Percentiles rank a stretch among this genome's conserved stretches.
Evolutionary conservation across 2,113 vertebrate genomes (phyloP).

Genomic region (Gavia stellata): DNA sequence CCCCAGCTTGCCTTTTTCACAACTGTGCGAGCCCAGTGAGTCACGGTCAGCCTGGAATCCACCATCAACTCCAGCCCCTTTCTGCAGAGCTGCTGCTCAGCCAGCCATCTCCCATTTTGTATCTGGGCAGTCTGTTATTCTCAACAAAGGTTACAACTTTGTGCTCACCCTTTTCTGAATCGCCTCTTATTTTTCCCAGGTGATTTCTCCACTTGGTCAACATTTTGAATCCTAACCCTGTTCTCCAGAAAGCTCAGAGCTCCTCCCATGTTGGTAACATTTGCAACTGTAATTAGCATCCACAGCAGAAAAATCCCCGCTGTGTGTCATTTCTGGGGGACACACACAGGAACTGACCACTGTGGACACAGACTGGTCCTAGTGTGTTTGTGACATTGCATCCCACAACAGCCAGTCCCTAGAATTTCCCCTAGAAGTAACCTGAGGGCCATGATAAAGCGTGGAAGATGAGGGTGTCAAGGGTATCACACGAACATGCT

Average conservation of each 20-base stretch:
- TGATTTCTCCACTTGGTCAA: neutral
- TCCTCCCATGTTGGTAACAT: neutral
- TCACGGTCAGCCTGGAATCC: neutral
- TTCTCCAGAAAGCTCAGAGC: neutral
- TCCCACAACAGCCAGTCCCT: neutral
- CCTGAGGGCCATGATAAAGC: neutral
- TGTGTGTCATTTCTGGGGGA: neutral
- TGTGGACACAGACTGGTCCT: neutral
- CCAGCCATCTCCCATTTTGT: neutral
- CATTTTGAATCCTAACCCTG: neutral
- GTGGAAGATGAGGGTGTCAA: neutral
- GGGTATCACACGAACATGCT: neutral
- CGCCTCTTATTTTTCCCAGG: neutral
- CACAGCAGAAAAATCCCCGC: neutral
- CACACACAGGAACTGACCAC: neutral
- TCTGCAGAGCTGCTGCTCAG: neutral
- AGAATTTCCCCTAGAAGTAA: neutral
- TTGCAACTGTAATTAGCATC: neutral
- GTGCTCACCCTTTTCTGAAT: neutral
- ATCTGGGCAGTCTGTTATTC: neutral
- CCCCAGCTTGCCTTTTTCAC: neutral
- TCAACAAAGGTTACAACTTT: neutral
- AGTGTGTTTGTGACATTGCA: fast-evolving
- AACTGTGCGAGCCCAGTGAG: neutral
- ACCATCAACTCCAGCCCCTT: neutral